Base-by-base conservation (phyloP, 2,888 invertebrate species). In the Caenorhabditis imperialis region DNA sequence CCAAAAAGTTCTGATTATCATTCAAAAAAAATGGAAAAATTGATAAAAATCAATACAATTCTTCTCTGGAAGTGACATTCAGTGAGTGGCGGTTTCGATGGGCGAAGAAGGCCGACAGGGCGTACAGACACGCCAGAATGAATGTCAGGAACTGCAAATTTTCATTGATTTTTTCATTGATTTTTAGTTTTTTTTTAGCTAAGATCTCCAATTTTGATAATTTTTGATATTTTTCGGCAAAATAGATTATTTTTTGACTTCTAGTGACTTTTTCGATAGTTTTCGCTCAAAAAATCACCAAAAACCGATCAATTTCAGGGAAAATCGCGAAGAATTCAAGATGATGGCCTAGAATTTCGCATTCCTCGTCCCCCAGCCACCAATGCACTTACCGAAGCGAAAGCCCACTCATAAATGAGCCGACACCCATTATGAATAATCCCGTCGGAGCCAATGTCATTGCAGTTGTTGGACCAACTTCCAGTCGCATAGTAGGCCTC, bases 401-500 rank as follows among this genome's bases (percentile, higher is more conserved):
- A 85, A 3, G 81, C 86, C 87, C 87, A 87, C 47, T 86, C 85
- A 51, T 73, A 84, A 54, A 86, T 83, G 47, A 84, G 47, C 8
- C 87, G 69, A 60, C 86, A 87, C 12, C 86, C 84, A 65, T 85
- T 86, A 67, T 85, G 85, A 61, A 85, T 84, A 51, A 86, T 74
- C 8, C 78, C 81, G 51, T 81, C 81, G 18, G 76, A 76, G n/a
- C 86, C 86, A 53, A 86, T 87, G 55, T 87, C 86, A 63, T 87
- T 86, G 60, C 86, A 86, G 63, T 86, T 86, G 61, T 86, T 86
- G 16, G 86, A 78, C 86, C 86, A 86, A n/a, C 85, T 78, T 65
- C 81, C 87, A 7, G 85, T 87, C 10, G 84, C 62, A 73, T 87
- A 87, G 54, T 85, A 87, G 0, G 81, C 85, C 58, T 87, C 87